phyloP scores from a whole-genome alignment of 2,113 vertebrate species.

The Smithornis capensis region DNA sequence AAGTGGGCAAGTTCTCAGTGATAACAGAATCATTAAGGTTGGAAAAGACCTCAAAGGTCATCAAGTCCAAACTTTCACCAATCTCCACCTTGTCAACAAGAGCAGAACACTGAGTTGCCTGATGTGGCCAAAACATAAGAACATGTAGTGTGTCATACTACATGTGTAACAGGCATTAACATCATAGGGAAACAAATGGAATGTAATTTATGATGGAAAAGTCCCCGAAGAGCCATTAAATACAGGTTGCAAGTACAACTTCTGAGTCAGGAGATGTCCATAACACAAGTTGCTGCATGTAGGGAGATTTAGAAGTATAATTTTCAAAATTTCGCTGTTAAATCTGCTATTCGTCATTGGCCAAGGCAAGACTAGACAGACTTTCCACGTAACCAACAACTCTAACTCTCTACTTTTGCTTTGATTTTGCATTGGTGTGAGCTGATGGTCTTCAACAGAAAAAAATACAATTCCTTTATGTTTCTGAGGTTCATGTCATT shows the following conservation, averaged over 20 bases:
- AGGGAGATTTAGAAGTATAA: not conserved
- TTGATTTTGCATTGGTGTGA: not conserved
- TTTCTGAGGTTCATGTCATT: not conserved
- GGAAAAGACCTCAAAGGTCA: not conserved
- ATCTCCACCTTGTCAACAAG: not conserved
- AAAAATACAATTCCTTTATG: not conserved
- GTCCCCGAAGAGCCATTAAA: not conserved
- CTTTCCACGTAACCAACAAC: not conserved
- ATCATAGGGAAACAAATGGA: not conserved
- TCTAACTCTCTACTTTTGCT: not conserved
- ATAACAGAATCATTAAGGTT: not conserved
- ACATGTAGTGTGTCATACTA: accelerated
- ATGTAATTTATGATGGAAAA: not conserved
- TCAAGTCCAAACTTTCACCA: not conserved
- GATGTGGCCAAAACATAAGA: not conserved
- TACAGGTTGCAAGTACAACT: not conserved
- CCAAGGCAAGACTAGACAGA: not conserved
- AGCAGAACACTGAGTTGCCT: not conserved
- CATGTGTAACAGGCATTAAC: not conserved
- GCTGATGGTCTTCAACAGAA: not conserved
- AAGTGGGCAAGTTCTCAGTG: not conserved
- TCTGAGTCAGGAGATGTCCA: not conserved
- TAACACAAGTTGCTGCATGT: not conserved
- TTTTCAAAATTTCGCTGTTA: not conserved
- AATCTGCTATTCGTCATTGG: not conserved